Base-by-base conservation (phyloP, 2,113 vertebrate genomes). In the Cynopterus brachyotis region DNA sequence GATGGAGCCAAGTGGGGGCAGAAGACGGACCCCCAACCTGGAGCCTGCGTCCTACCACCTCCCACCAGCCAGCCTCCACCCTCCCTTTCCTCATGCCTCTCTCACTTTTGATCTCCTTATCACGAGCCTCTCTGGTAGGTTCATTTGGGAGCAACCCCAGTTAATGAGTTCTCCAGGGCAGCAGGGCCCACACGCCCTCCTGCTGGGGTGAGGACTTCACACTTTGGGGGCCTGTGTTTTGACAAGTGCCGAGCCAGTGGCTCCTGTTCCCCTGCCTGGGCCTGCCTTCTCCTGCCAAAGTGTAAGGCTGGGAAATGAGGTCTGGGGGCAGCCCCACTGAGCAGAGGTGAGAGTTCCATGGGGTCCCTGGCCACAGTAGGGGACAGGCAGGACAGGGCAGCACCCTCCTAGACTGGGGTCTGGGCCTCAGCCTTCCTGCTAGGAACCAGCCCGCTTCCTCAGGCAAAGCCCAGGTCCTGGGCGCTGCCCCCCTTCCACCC, bases 181-280 rank as follows among this genome's bases (percentile, higher is more conserved):
- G 13, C 89, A 84, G 53, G 88, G 93, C 96, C 96, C 93, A 80
- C 89, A 80, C 0, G 17, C 83, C 37, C 98, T 97, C 98, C 98
- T 47, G 95, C 70, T 95, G 98, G 98, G 98, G 98, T 89, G 85
- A 98, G 93, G 94, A 91, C 91, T 98, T 99, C 96, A 95, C 98
- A 98, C 99, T 96, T 96, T n/a, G 0, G 76, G 70, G 82, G 78
- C 72, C 94, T 93, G 82, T 99, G 98, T 99, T 99, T 99, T 96
- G 98, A 98, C 98, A 98, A 98, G 97, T 98, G 98, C 98, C 97
- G 9, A 78, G 70, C 89, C 90, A 47, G 70, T 87, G 94, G 95
- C 92, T 83, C 22, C 89, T 10, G 94, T 91, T 60, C 84, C 95
- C 89, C 88, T 16, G 92, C 95, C 94, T 3, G 37, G 80, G 83